phyloP scores from a whole-genome alignment of 2,888 invertebrate genomes.

The Drosophila antonietae region DNA sequence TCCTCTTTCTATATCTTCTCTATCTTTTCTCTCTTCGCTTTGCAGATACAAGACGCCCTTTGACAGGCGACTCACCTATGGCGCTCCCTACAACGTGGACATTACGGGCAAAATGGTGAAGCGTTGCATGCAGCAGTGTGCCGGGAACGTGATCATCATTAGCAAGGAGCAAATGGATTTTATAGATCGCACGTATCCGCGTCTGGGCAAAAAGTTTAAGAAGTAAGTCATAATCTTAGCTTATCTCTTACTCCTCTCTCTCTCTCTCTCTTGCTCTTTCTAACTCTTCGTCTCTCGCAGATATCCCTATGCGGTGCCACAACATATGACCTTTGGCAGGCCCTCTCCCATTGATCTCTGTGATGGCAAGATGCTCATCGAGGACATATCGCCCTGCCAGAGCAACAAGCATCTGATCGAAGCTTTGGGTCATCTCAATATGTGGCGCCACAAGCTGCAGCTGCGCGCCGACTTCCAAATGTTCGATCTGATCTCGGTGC shows the following conservation, averaged over 20 bases:
- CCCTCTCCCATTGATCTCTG: slow-evolving; percentile 26
- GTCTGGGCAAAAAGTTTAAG: slow-evolving; percentile 65
- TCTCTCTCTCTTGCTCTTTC: neutral
- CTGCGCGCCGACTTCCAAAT: slow-evolving; percentile 64
- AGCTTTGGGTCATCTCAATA: slow-evolving; percentile 66
- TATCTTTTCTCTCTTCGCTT: neutral
- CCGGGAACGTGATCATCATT: slow-evolving; percentile 62
- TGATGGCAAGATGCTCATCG: slow-evolving; percentile 66
- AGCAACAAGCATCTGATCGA: slow-evolving; percentile 48
- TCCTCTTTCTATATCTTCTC: neutral
- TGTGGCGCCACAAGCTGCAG: slow-evolving; percentile 64
- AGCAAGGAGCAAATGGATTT: slow-evolving; percentile 73
- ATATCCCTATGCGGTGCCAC: slow-evolving; percentile 50
- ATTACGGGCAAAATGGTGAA: slow-evolving; percentile 65
- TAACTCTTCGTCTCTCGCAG: slow-evolving; percentile 27
- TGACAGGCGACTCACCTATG: slow-evolving; percentile 49
- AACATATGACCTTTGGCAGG: slow-evolving; percentile 57
- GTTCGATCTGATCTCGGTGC: slow-evolving; percentile 54
- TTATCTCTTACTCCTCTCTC: neutral
- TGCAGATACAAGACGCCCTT: slow-evolving; percentile 71
- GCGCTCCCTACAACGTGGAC: slow-evolving; percentile 49
- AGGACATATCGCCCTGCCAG: slow-evolving; percentile 56
- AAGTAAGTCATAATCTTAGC: slow-evolving; percentile 38
- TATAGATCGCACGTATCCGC: slow-evolving; percentile 61
- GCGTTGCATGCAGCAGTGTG: slow-evolving; percentile 63